These are phyloP conservation scores for Strix occidentalis DNA, from an alignment of 2,797 vertebrate species.

Conservation along the genomic window DNA sequence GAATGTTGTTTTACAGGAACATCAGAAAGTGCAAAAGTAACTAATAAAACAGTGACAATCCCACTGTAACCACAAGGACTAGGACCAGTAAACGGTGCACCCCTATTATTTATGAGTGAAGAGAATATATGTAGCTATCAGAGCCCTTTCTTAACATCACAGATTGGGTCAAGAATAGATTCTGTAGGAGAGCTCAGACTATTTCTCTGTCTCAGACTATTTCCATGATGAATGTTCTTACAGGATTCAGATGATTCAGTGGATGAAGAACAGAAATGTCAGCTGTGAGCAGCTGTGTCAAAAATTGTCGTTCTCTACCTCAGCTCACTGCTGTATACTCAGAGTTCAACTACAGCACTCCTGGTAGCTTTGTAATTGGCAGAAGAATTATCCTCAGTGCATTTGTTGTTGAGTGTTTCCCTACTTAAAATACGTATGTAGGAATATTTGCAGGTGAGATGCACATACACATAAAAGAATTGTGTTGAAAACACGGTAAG, in stretches of 20 bases:
- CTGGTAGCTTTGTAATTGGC: conserved; percentile 12
- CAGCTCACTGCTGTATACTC: background rate
- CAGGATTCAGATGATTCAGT: conserved; percentile 19
- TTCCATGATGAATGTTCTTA: conserved; percentile 61
- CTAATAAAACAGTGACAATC: conserved; percentile 56
- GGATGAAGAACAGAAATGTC: conserved; percentile 59
- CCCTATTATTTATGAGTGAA: conserved; percentile 47
- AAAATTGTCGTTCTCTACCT: conserved; percentile 21
- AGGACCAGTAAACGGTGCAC: background rate
- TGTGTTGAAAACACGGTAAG: conserved; percentile 9
- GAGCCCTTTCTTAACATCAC: conserved; percentile 36
- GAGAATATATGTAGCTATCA: conserved; percentile 31
- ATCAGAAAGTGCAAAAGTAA: conserved; percentile 55
- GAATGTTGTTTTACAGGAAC: conserved; percentile 50
- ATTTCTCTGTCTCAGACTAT: conserved; percentile 39
- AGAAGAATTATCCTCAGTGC: conserved; percentile 10
- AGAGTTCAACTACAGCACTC: background rate
- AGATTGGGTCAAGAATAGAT: conserved; percentile 51
- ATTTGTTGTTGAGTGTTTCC: background rate
- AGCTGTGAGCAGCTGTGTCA: conserved; percentile 25
- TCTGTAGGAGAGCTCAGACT: conserved; percentile 26
- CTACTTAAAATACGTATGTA: background rate
- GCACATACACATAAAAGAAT: background rate
- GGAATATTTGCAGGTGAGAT: background rate
- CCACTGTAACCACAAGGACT: conserved; percentile 25